phyloP scores from a whole-genome alignment of 1,140 invertebrate genomes.

The Microvelia longipes region DNA sequence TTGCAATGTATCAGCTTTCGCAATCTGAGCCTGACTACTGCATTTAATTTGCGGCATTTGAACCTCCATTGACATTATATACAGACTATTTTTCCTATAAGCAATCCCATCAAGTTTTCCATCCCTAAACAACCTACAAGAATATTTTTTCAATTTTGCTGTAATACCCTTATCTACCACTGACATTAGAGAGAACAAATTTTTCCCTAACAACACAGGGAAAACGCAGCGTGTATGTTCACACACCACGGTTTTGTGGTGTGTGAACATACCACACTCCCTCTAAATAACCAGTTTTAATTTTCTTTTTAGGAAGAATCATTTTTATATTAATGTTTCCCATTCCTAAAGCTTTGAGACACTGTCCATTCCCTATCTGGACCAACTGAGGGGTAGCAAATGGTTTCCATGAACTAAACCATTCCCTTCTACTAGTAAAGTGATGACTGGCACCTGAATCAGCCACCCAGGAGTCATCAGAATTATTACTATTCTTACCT shows the following conservation, averaged over 20 bases:
- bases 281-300: constrained; percentile 18
- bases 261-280: constrained; percentile 24
- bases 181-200: background rate
- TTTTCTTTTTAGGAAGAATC: constrained; percentile 17
- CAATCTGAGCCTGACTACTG: too few species aligned
- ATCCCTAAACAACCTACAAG: background rate
- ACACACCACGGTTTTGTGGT: too few species aligned
- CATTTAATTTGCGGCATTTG: too few species aligned
- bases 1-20: background rate
- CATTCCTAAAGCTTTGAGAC: constrained; percentile 17
- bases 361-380: constrained; percentile 19
- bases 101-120: background rate
- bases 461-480: background rate
- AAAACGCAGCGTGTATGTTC: too few species aligned
- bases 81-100: background rate
- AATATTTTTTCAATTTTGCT: background rate
- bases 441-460: background rate
- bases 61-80: background rate
- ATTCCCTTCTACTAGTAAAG: background rate
- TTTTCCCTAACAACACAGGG: too few species aligned
- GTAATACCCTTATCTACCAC: background rate
- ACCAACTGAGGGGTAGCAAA: constrained; percentile 14
- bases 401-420: background rate
- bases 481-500: background rate
- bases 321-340: constrained; percentile 21